Evolutionary conservation across 2,113 vertebrate species (phyloP).

Genomic region (Indicator maculatus): DNA sequence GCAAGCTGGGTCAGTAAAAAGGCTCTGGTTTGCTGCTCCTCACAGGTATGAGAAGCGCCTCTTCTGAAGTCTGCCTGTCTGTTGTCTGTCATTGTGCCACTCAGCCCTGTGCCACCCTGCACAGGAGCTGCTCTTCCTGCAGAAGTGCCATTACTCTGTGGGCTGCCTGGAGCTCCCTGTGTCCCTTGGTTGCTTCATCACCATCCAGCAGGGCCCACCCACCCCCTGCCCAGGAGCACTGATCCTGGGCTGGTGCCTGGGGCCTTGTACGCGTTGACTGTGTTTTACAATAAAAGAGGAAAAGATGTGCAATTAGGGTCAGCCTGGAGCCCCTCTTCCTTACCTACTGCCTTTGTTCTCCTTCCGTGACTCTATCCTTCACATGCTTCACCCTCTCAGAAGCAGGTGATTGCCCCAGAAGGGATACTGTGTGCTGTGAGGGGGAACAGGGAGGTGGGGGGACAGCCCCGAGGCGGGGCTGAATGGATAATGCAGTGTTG

Average conservation of each 20-base stretch:
- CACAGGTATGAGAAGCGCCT: conserved; percentile 94
- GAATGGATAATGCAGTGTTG: background rate
- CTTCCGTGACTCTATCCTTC: background rate
- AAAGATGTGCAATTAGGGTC: background rate
- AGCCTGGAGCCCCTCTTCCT: background rate
- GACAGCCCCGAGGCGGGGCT: background rate
- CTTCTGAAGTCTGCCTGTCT: conserved; percentile 77
- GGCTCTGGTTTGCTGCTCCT: background rate
- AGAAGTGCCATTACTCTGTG: conserved; percentile 43
- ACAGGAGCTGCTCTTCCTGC: conserved; percentile 33
- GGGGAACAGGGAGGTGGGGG: background rate
- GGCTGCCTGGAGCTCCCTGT: conserved; percentile 2
- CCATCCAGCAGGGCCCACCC: background rate
- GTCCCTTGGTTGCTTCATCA: conserved; percentile 54
- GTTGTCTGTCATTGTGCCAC: conserved; percentile 18
- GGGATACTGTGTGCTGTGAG: no score
- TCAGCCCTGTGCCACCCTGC: accelerated
- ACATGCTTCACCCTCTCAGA: background rate
- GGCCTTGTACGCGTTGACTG: background rate
- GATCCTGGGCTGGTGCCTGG: background rate
- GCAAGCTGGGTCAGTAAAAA: background rate
- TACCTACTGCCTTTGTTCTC: background rate
- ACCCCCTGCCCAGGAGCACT: background rate
- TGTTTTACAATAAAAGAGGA: conserved; percentile 66
- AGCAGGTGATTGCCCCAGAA: background rate